Percentiles rank a stretch among this genome's conserved stretches.
phyloP scores from a whole-genome alignment of 2,797 vertebrate genomes.

The Enteromius treurensis region DNA sequence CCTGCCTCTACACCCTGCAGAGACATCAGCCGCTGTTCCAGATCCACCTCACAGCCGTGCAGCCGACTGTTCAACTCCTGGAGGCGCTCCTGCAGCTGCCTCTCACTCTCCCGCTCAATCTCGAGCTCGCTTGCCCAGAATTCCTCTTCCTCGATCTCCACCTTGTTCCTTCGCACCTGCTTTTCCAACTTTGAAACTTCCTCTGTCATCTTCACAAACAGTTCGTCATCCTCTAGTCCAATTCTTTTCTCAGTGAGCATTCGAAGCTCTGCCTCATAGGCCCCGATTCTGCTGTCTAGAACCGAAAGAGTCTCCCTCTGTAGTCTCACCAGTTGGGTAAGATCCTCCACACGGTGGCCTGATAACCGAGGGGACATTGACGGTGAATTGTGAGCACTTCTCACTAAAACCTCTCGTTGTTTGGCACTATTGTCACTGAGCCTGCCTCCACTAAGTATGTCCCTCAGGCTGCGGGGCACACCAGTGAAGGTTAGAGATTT shows the following conservation, averaged over 20 bases:
- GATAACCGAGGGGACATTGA: constrained; percentile 72
- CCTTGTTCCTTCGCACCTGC: constrained; percentile 89
- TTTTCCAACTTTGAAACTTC: constrained; percentile 91
- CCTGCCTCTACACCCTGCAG: constrained; percentile 86
- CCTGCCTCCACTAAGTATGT: constrained; percentile 87
- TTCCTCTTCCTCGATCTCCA: constrained; percentile 97
- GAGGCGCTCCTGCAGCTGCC: constrained; percentile 92
- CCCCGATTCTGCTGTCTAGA: constrained; percentile 87
- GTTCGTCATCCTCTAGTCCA: constrained; percentile 66
- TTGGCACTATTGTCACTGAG: constrained; percentile 80
- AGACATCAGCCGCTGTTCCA: constrained; percentile 84
- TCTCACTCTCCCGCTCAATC: constrained; percentile 94
- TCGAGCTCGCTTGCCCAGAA: constrained; percentile 98
- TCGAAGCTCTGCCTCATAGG: constrained; percentile 85
- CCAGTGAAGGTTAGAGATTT: constrained; percentile 97
- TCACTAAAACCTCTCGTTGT: constrained; percentile 83
- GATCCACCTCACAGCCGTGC: constrained; percentile 84
- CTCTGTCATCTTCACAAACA: constrained; percentile 76
- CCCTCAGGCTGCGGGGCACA: constrained; percentile 89
- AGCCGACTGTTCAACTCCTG: constrained; percentile 87
- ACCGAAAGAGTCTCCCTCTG: constrained; percentile 90
- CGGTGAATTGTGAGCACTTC: constrained; percentile 66
- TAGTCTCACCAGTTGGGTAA: constrained; percentile 86
- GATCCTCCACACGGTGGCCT: constrained; percentile 82
- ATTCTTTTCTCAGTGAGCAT: constrained; percentile 81